Evolutionary conservation across 2,888 invertebrate species (phyloP).

Genomic region (Chrysina gloriosa): DNA sequence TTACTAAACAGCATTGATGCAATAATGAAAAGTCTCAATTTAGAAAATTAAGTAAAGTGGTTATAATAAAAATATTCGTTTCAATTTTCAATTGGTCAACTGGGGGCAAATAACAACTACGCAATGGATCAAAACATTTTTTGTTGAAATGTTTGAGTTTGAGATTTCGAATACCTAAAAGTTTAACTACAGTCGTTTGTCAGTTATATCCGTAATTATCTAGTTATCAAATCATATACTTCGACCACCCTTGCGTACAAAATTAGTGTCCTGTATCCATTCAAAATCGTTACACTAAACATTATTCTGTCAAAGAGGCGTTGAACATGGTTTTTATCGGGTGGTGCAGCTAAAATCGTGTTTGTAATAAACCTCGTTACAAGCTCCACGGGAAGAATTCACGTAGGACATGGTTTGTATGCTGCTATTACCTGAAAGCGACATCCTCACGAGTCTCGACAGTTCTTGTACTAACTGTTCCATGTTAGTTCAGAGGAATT

Average conservation of each 20-base stretch:
- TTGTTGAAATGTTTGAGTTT: too few species aligned
- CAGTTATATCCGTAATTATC: too few species aligned
- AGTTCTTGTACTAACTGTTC: background rate
- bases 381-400: conserved; percentile 2
- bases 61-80: too few species aligned
- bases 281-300: conserved; percentile 51
- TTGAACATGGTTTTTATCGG: conserved; percentile 50
- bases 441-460: background rate
- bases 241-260: background rate
- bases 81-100: too few species aligned
- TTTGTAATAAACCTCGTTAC: conserved; percentile 45
- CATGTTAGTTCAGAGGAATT: background rate
- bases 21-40: too few species aligned
- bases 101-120: too few species aligned
- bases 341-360: conserved; percentile 43
- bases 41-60: too few species aligned
- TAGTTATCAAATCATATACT: too few species aligned
- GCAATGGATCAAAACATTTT: too few species aligned
- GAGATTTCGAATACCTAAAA: too few species aligned
- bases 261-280: conserved; percentile 44
- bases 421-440: background rate
- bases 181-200: too few species aligned
- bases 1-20: too few species aligned
- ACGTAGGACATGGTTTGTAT: conserved; percentile 8
- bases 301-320: conserved; percentile 53